A percentile compares a stretch with the other conserved stretches of the same genome.
Conservation (phyloP, 2,113 vertebrate species). For the Atlantisia rogersi region DNA sequence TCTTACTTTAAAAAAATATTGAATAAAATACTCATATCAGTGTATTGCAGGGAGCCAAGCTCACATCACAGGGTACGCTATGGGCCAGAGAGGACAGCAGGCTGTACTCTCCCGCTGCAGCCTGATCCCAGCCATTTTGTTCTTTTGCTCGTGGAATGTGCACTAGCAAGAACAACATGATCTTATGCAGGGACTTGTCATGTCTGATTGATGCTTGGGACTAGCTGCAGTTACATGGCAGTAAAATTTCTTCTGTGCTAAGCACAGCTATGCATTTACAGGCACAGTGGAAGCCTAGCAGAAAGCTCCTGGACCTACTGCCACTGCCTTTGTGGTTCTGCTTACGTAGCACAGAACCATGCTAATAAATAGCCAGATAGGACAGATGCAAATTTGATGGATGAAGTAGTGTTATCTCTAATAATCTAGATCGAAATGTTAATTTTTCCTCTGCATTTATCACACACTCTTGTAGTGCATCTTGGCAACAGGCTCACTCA, state of each 20-base stretch:
- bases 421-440: constrained; percentile 15
- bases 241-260: neutral
- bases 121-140: neutral
- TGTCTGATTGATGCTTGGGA: neutral
- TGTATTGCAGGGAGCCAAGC: neutral
- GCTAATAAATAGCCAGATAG: neutral
- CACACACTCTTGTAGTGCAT: neutral
- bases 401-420: constrained; percentile 28
- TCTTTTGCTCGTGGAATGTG: neutral
- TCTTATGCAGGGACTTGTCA: neutral
- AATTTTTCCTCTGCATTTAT: constrained; percentile 8
- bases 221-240: neutral
- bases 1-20: neutral
- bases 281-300: neutral
- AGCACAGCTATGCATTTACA: neutral
- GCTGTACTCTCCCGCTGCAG: neutral
- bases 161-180: neutral
- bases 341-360: neutral
- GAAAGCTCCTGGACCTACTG: neutral
- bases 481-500: neutral
- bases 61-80: neutral
- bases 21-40: neutral
- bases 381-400: constrained; percentile 11
- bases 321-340: neutral
- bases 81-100: neutral